Evolutionary conservation across 2,888 invertebrate genomes (phyloP).

Genomic region (Timema podura): DNA sequence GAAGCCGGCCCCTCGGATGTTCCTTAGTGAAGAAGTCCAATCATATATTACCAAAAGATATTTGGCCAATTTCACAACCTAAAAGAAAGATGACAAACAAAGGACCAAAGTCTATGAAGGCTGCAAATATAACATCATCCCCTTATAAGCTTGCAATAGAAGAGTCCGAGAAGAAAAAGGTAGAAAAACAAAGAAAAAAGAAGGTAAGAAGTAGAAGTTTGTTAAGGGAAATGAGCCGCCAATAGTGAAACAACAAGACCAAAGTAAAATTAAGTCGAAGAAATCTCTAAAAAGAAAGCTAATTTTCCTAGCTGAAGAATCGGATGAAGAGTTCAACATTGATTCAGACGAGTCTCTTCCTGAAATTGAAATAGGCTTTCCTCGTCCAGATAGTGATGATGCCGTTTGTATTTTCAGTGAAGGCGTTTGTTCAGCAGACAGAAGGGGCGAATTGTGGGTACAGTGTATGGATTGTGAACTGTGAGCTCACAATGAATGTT

Average conservation of each 20-base stretch:
- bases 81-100: too few species aligned
- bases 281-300: too few species aligned
- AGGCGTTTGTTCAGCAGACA: neutral
- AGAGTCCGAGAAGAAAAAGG: neutral
- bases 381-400: too few species aligned
- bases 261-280: neutral
- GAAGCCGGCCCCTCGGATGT: too few species aligned
- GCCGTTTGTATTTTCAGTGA: too few species aligned
- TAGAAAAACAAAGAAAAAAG: neutral
- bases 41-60: too few species aligned
- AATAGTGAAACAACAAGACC: neutral
- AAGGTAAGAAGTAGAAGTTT: neutral
- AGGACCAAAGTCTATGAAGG: neutral
- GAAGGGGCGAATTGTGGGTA: neutral
- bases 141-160: neutral
- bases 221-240: neutral
- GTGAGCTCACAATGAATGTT: neutral
- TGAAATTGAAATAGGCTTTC: too few species aligned
- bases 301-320: too few species aligned
- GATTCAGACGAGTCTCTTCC: too few species aligned
- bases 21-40: too few species aligned
- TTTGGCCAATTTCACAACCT: too few species aligned
- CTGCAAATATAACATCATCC: neutral
- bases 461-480: neutral
- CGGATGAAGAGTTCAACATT: too few species aligned